These are phyloP conservation scores for Lethenteron reissneri DNA, from an alignment of 2,113 vertebrate species.

Conservation along the genomic window DNA sequence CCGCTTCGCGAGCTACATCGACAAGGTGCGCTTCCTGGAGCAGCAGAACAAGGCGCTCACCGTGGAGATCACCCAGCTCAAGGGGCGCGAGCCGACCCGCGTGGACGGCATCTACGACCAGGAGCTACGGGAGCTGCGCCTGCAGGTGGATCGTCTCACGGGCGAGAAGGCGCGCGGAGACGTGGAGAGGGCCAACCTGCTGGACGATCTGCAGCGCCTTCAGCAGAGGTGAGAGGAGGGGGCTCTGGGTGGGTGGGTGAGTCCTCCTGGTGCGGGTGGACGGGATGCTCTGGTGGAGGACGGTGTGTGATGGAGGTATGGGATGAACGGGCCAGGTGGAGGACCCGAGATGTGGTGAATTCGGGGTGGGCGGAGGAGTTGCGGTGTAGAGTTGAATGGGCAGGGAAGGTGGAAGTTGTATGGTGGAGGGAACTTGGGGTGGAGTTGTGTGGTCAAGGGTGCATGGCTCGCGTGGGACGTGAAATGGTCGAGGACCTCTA, in stretches of 20 bases:
- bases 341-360: too few species aligned
- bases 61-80: conserved; percentile 51
- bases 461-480: too few species aligned
- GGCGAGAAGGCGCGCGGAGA: conserved; percentile 59
- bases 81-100: conserved; percentile 44
- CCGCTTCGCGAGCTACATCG: conserved; percentile 79
- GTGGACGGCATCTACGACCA: conserved; percentile 52
- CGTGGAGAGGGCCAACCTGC: conserved; percentile 61
- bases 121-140: conserved; percentile 53
- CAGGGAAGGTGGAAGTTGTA: too few species aligned
- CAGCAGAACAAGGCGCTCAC: conserved; percentile 53
- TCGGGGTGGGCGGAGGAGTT: too few species aligned
- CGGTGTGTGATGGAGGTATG: too few species aligned
- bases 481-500: too few species aligned
- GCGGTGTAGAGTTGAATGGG: too few species aligned
- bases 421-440: too few species aligned
- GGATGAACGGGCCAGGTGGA: too few species aligned
- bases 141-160: conserved; percentile 44
- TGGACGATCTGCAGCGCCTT: conserved; percentile 40
- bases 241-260: background rate
- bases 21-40: conserved; percentile 75
- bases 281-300: too few species aligned
- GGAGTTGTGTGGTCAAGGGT: too few species aligned
- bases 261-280: background rate
- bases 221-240: conserved; percentile 42